Conservation (phyloP, 2,888 invertebrate genomes). For the Ornithoptera priamus region DNA sequence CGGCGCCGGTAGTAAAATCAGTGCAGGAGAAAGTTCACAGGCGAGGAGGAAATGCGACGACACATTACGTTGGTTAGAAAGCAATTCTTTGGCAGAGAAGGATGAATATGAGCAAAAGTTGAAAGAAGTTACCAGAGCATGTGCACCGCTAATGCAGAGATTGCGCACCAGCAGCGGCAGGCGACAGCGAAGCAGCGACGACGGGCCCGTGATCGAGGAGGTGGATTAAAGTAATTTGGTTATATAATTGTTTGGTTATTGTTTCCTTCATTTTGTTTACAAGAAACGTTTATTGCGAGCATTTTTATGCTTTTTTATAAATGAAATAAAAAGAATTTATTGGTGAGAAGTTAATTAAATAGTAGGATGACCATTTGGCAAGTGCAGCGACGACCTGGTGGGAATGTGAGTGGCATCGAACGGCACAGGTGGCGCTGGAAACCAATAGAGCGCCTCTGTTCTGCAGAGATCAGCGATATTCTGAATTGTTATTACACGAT, state of each 20-base stretch:
- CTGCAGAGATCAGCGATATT: too few species aligned
- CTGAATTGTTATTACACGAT: too few species aligned
- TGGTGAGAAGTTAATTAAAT: too few species aligned
- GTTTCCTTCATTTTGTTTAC: background rate
- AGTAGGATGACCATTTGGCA: too few species aligned
- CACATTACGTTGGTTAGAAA: slow-evolving; percentile 83
- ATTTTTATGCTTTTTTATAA: background rate
- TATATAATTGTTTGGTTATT: background rate
- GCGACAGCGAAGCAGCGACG: slow-evolving; percentile 35
- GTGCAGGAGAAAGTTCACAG: slow-evolving; percentile 78
- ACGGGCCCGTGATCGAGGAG: slow-evolving; percentile 80
- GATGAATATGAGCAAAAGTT: slow-evolving; percentile 83
- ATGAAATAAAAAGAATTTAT: background rate
- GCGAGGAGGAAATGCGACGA: slow-evolving; percentile 78
- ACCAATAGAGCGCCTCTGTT: too few species aligned
- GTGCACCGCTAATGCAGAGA: slow-evolving; percentile 81
- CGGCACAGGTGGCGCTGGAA: too few species aligned
- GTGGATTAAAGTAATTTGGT: slow-evolving; percentile 62
- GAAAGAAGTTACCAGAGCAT: slow-evolving; percentile 46
- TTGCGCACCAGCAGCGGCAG: slow-evolving; percentile 56
- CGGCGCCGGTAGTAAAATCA: slow-evolving; percentile 80
- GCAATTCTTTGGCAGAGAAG: slow-evolving; percentile 83
- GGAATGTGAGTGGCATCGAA: too few species aligned
- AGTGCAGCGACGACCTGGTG: too few species aligned
- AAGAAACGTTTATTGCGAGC: background rate